A percentile compares a stretch with the other conserved stretches of the same genome.
Evolutionary conservation across 1,140 invertebrate species (phyloP).

Genomic region (Solenopsis fugax): DNA sequence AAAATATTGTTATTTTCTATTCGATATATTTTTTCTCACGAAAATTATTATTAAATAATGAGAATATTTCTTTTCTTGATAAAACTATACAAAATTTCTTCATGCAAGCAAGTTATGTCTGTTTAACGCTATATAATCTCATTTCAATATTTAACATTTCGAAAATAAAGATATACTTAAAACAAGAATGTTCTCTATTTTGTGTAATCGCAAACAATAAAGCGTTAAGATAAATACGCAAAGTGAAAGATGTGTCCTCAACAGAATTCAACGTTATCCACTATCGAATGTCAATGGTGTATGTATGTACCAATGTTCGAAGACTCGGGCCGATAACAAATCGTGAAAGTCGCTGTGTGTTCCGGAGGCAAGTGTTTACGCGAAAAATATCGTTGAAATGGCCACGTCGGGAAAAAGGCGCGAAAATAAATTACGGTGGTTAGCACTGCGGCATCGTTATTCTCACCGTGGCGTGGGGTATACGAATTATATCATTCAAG

Average conservation of each 20-base stretch:
- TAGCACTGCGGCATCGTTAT: constrained; percentile 65
- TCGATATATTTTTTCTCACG: no score
- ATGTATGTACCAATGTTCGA: neutral
- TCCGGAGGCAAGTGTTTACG: constrained; percentile 19
- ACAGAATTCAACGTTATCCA: neutral
- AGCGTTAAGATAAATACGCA: neutral
- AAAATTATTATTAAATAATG: no score
- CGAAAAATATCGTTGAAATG: constrained; percentile 62
- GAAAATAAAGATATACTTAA: no score
- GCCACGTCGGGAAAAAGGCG: constrained; percentile 8
- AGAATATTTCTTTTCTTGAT: no score
- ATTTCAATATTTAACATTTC: no score
- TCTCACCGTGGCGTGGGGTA: constrained; percentile 45
- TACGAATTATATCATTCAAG: constrained; percentile 68
- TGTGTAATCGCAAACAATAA: neutral
- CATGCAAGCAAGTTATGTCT: no score
- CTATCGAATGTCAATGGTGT: neutral
- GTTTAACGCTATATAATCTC: no score
- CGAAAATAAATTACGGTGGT: constrained; percentile 64
- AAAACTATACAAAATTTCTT: no score
- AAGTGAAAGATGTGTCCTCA: neutral
- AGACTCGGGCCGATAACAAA: constrained; percentile 41
- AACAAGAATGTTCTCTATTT: no score
- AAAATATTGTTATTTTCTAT: no score
- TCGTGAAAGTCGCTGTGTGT: constrained; percentile 48